Evolutionary conservation across 2,888 invertebrate species (phyloP), one percentile per base, ranked within the genome.

Genomic region (Cephus nigrinus): DNA sequence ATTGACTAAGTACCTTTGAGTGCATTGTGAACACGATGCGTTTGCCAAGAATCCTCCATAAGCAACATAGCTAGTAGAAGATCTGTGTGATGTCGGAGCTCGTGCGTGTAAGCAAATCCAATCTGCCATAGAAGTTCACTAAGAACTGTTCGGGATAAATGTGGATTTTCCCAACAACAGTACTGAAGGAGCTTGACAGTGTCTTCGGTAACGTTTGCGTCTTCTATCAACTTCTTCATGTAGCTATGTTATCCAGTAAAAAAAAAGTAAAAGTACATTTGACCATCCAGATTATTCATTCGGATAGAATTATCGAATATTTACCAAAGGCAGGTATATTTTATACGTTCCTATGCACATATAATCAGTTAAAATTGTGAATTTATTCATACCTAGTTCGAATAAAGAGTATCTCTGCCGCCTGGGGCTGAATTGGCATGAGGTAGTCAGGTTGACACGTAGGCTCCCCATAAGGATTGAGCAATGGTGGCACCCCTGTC

Each of bases 151-250:
- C 97, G 95, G 40, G 98, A 98, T 92, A 98, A 97, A 84, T 96
- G 96, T 34, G 98, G 97, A 93, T 99, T 98, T 92, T 99, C 99
- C 98, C 98, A 99, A 89, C 97, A 97, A 91, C 98, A 95, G 92
- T 97, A 99, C 93, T 98, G 97, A 68, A 99, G 92, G 80, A 99
- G 92, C 89, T 97, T 96, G 73, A 97, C 94, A 4, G 97, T 97
- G 84, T 99, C 98, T 83, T 99, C 98, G 75, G 97, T 96, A 72
- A 96, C 95, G 92, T 97, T 97, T 73, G 97, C 96, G 89, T 99
- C 98, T 92, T 98, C 98, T 30, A 98, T 97, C 72, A 99, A 93
- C 92, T 98, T 98, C 92, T 99, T 99, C 88, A 98, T 96, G 90
- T 97, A 98, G 84, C 96, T 96, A 85, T 73, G 90, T 89, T 80